phyloP scores from a whole-genome alignment of 2,797 vertebrate genomes.

The Coranthus polyacanthus region DNA sequence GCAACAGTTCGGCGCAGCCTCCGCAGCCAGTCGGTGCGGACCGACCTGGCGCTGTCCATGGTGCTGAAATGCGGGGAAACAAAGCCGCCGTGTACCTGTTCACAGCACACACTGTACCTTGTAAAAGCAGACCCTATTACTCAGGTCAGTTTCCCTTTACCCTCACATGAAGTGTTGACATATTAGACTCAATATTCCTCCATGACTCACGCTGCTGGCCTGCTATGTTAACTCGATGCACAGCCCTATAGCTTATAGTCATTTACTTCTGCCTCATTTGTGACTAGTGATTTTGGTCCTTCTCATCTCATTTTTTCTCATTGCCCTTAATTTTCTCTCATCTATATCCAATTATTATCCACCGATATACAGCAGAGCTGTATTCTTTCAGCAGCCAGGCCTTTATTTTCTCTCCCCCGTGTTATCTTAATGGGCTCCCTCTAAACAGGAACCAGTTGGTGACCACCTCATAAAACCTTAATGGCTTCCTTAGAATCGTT shows the following conservation, averaged over 20 bases:
- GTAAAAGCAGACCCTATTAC: slow-evolving; percentile 20
- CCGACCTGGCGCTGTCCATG: slow-evolving; percentile 66
- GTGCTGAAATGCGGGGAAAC: slow-evolving; percentile 61
- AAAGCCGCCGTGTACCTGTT: slow-evolving; percentile 25
- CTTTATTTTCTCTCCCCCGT: slow-evolving; percentile 12
- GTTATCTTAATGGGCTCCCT: slow-evolving; percentile 44
- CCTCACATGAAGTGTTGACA: slow-evolving; percentile 32
- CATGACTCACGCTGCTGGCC: slow-evolving; percentile 34
- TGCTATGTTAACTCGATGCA: slow-evolving; percentile 13
- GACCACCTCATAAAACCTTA: slow-evolving; percentile 58
- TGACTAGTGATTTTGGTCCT: slow-evolving; percentile 38
- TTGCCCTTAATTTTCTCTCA: slow-evolving; percentile 22
- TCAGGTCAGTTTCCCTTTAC: background rate
- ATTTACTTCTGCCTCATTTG: slow-evolving; percentile 10
- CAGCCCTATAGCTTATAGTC: slow-evolving; percentile 11
- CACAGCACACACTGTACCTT: slow-evolving; percentile 63
- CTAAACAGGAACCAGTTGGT: slow-evolving; percentile 56
- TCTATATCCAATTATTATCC: slow-evolving; percentile 3
- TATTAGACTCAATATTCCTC: slow-evolving; percentile 21
- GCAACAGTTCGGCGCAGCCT: slow-evolving; percentile 76
- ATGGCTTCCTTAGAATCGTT: slow-evolving; percentile 48
- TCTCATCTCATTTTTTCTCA: slow-evolving; percentile 24
- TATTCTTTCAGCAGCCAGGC: slow-evolving; percentile 13
- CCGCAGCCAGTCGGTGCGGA: slow-evolving; percentile 45
- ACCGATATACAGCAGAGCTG: slow-evolving; percentile 18